Evolutionary conservation across 1,140 invertebrate genomes (phyloP).

Genomic region (Glomeris maerens): DNA sequence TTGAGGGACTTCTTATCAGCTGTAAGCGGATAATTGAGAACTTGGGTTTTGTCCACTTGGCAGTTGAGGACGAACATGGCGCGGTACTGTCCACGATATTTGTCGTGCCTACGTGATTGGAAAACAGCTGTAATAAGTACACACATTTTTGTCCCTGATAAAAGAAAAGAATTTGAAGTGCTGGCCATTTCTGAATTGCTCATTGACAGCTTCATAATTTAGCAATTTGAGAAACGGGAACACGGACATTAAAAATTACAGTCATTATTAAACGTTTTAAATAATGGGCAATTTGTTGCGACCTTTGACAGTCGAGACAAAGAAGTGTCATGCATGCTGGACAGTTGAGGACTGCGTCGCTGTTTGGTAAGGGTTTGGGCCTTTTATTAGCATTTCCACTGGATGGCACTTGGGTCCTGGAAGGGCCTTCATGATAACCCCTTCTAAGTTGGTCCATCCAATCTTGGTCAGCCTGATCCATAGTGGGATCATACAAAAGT

Average conservation of each 20-base stretch:
- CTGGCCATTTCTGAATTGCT: too few relatives aligned
- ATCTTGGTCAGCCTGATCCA: constrained; percentile 42
- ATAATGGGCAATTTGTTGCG: too few relatives aligned
- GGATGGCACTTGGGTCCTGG: constrained; percentile 1
- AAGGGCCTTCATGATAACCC: constrained; percentile 17
- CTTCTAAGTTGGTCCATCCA: constrained; percentile 37
- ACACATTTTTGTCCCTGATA: not conserved
- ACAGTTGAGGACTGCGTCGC: constrained; percentile 47
- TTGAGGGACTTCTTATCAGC: constrained; percentile 20
- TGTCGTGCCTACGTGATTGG: constrained; percentile 35
- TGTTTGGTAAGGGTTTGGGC: constrained; percentile 23
- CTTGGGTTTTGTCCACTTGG: constrained; percentile 32
- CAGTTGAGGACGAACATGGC: constrained; percentile 53
- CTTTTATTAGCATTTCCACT: too few relatives aligned
- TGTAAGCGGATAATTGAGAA: constrained; percentile 30
- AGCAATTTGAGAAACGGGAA: not conserved
- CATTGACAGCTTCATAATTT: too few relatives aligned
- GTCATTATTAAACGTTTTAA: too few relatives aligned
- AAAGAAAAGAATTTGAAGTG: constrained; percentile 7
- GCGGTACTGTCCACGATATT: constrained; percentile 43
- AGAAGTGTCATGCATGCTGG: constrained; percentile 45
- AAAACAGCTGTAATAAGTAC: constrained; percentile 5
- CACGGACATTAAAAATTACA: too few relatives aligned
- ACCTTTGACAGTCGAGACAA: constrained; percentile 46
- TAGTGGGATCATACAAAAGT: constrained; percentile 42